Percentiles rank a stretch among this genome's conserved stretches.
Evolutionary conservation across 2,797 vertebrate species (phyloP).

Genomic region (Cheirogaleus major): DNA sequence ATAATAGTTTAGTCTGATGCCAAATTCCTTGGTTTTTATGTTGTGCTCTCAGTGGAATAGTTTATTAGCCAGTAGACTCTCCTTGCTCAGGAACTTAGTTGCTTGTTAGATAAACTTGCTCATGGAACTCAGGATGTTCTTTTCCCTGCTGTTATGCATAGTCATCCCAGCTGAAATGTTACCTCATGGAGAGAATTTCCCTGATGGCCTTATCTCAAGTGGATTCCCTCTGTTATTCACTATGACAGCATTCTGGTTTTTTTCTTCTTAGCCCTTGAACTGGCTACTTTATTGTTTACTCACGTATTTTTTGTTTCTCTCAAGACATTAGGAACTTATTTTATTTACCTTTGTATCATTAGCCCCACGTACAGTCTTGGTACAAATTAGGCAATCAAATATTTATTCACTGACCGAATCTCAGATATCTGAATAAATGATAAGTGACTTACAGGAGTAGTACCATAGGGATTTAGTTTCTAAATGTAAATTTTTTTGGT

Average conservation of each 20-base stretch:
- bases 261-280: not conserved
- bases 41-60: not conserved
- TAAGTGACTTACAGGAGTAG: too few relatives aligned
- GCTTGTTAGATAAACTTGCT: not conserved
- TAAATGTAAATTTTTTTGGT: not conserved
- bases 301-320: not conserved
- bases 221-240: not conserved
- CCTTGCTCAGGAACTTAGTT: not conserved
- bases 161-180: not conserved
- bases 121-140: not conserved
- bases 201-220: not conserved
- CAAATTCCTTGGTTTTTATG: not conserved
- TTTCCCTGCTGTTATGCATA: not conserved
- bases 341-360: not conserved
- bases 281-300: not conserved
- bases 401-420: not conserved
- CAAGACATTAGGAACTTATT: not conserved
- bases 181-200: not conserved
- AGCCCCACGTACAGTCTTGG: not conserved
- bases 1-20: not conserved
- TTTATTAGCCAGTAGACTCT: not conserved
- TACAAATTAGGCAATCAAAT: not conserved
- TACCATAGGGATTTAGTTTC: too few relatives aligned
- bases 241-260: not conserved
- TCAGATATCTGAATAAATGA: not conserved